Base-by-base conservation (phyloP, 1,140 invertebrate species). In the Drosophila lowei region DNA sequence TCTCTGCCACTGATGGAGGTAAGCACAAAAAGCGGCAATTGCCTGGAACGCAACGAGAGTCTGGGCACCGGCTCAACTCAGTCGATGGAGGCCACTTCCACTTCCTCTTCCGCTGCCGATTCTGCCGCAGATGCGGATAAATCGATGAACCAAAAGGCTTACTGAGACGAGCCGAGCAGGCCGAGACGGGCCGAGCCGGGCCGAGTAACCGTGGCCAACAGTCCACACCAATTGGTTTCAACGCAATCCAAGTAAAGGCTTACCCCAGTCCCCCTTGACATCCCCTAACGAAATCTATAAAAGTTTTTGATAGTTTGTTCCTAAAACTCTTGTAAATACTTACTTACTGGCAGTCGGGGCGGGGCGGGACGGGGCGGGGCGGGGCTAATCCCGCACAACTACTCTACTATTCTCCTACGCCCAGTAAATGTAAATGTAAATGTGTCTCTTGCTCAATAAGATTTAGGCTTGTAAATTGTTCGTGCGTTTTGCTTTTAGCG, bases 221-320 rank as follows among this genome's bases (percentile, higher is more conserved):
- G 52, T 55, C 68, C 81, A 55, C 77, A 75, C 55, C 65, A 74
- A 85, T 86, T 77, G 81, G 81, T 85, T 85, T 85, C 81, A 77
- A 71, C 53, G 71, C 68, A 54, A 54, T 34, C 60, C 61, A 67
- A 46, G 48, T 55, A 74, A 13, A 13, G 34, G 34, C 34, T 38
- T 13, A 56, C 42, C 52, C 56, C 53, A 58, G 54, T 53, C 50
- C 57, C 16, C 6, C 52, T 47, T 41, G 41, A 47, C 44, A 50
- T 18, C 34, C 15, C 34, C 41, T 18, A 25, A 56, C 58, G 57
- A 58, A 66, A 68, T 42, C 52, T 50, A 70, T 64, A 70, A 74
- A 84, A 72, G 54, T 85, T 86, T 77, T 86, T 48, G 53, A 81
- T 77, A 86, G 73, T 85, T 85, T 74, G 81, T 86, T 85, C 81